A percentile compares a stretch with the other conserved stretches of the same genome.
These are phyloP conservation scores for Bothrops jararaca DNA, from an alignment of 2,113 vertebrate species.

Conservation along the genomic window DNA sequence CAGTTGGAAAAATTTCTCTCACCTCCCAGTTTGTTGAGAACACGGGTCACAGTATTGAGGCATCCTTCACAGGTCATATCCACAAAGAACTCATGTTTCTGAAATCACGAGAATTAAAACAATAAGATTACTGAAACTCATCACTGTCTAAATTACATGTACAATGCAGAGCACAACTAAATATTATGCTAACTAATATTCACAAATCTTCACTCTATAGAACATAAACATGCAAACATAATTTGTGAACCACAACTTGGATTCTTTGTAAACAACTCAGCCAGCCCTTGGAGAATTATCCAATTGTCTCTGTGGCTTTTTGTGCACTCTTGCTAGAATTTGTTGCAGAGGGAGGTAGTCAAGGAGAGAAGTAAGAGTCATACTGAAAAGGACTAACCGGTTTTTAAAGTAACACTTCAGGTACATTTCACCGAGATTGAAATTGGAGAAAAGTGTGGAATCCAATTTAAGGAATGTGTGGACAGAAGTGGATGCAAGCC, in stretches of 20 bases:
- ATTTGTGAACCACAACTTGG: not conserved
- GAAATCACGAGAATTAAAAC: constrained; percentile 19
- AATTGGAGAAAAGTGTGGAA: not conserved
- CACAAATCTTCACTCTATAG: not conserved
- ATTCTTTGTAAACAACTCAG: not conserved
- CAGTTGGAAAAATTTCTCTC: constrained; percentile 47
- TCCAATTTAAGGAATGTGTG: no score
- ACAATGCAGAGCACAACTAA: not conserved
- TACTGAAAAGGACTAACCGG: constrained; percentile 1
- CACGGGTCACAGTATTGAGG: constrained; percentile 82
- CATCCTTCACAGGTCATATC: constrained; percentile 96
- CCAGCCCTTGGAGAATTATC: not conserved
- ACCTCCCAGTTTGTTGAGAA: constrained; percentile 86
- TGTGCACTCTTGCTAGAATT: not conserved
- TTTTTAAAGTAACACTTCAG: constrained; percentile 12
- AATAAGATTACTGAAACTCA: not conserved
- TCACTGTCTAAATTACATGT: not conserved
- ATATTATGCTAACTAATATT: not conserved
- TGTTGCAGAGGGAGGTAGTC: not conserved
- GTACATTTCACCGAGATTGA: not conserved
- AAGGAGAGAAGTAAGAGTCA: not conserved
- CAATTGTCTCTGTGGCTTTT: not conserved
- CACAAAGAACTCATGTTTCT: constrained; percentile 95
- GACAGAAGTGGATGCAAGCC: not conserved
- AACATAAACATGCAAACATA: not conserved